Percentiles rank a stretch among this genome's conserved stretches.
phyloP scores from a whole-genome alignment of 1,140 invertebrate species.

The Trachelipus rathkii region DNA sequence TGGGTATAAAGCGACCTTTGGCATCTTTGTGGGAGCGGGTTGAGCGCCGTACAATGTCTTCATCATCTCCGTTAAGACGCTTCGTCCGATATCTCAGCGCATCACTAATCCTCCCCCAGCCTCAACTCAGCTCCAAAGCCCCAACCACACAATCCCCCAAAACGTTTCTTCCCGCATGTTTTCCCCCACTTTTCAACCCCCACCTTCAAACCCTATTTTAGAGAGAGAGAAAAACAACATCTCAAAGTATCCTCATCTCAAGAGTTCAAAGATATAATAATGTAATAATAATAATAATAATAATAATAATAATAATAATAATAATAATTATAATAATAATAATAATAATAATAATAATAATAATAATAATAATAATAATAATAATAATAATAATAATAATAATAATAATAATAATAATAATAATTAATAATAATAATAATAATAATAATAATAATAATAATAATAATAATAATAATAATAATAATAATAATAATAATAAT shows the following conservation, averaged over 20 bases:
- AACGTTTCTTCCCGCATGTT: neutral
- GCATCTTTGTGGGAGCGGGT: neutral
- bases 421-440: too few species aligned
- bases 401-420: too few species aligned
- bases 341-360: too few species aligned
- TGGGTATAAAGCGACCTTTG: neutral
- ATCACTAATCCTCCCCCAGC: neutral
- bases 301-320: too few species aligned
- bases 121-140: neutral
- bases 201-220: neutral
- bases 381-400: too few species aligned
- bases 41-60: constrained; percentile 8
- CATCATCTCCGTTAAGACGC: neutral
- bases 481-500: too few species aligned
- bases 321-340: too few species aligned
- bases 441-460: too few species aligned
- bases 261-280: too few species aligned
- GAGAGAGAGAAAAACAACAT: neutral
- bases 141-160: neutral
- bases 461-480: too few species aligned
- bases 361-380: too few species aligned
- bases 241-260: neutral
- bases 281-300: too few species aligned
- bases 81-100: neutral
- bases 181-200: neutral